A percentile compares a stretch with the other conserved stretches of the same genome.
Conservation (phyloP, 2,113 vertebrate genomes). For the Tautogolabrus adspersus region DNA sequence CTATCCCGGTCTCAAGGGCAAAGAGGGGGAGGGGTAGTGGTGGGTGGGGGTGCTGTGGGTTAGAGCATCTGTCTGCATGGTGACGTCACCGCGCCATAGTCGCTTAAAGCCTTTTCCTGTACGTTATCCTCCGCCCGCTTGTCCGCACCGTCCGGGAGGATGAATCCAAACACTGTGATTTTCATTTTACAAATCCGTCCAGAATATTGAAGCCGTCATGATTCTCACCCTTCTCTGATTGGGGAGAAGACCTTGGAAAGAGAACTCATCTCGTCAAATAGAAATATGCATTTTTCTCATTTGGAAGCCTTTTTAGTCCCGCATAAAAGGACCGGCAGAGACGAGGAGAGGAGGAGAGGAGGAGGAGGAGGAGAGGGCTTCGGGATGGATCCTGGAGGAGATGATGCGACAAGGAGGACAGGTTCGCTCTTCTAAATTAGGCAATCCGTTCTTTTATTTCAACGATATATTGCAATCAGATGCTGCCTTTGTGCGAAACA, state of each 20-base stretch:
- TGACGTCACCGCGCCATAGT: slow-evolving; percentile 75
- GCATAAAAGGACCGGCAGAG: slow-evolving; percentile 15
- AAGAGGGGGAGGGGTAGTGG: not conserved
- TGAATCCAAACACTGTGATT: slow-evolving; percentile 54
- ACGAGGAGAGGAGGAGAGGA: slow-evolving; percentile 8
- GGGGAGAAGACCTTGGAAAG: not conserved
- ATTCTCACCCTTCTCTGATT: not conserved
- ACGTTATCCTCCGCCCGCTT: slow-evolving; percentile 47
- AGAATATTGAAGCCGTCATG: slow-evolving; percentile 16
- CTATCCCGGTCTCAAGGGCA: slow-evolving; percentile 59
- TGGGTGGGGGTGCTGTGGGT: not conserved
- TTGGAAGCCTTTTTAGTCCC: not conserved
- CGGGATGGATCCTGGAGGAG: slow-evolving; percentile 58
- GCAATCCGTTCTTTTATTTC: not conserved
- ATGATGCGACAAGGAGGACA: slow-evolving; percentile 54
- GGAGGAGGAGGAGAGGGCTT: slow-evolving; percentile 5
- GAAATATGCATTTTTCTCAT: not conserved
- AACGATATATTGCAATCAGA: not conserved
- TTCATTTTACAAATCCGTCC: slow-evolving; percentile 24
- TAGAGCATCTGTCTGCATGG: slow-evolving; percentile 64
- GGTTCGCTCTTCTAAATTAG: slow-evolving; percentile 14
- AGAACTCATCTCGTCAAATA: not conserved
- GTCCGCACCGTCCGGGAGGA: slow-evolving; percentile 63
- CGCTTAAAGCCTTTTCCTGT: slow-evolving; percentile 18
- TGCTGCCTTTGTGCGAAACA: slow-evolving; percentile 14